Base-by-base conservation (phyloP, 2,888 invertebrate genomes). In the Aelia acuminata region DNA sequence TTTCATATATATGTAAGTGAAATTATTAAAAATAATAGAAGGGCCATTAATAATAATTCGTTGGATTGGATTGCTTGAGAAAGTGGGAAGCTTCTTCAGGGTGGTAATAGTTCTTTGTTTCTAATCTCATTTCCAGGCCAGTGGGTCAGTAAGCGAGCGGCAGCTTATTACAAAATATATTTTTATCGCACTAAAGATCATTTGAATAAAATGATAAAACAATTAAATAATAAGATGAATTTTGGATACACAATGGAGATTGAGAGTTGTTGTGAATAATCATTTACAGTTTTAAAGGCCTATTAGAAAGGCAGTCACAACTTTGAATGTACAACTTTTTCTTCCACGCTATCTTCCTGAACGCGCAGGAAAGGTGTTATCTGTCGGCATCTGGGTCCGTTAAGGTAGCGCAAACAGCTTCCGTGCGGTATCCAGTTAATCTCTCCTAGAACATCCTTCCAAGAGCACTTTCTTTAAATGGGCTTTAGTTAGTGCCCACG, bases 401-500 rank as follows among this genome's bases (percentile, higher is more conserved):
- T 70, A 70, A 70, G 63, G 63, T 18, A 35, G 63, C 35, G 63
- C 35, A 70, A n/a, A 70, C 31, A 35, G 35, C 63, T 70, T 70
- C 63, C 63, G 18, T 70, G 35, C 18, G 63, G 31, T 70, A 35
- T 35, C 35, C 63, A 35, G 7, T 70, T 70, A 35, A 70, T 70
- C 63, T 26, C 57, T 70, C 35, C 63, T 35, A 35, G 63, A 70
- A 15, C 63, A 70, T 70, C 63, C 63, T 70, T 70, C 63, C 63
- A 35, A 70, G 63, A 70, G 18, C 63, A 70, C 63, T 70, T 70
- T 70, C 63, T 70, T 70, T 70, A 70, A 70, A 70, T 35, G 63
- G 31, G 31, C 31, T 3, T 31, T 31, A 63, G 31, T 31, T 31
- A 53, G 53, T 26, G 53, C 11, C 1, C 26, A 3, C 2, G 63